These are phyloP conservation scores for Fulica atra DNA, from an alignment of 2,113 vertebrate species.

Conservation along the genomic window DNA sequence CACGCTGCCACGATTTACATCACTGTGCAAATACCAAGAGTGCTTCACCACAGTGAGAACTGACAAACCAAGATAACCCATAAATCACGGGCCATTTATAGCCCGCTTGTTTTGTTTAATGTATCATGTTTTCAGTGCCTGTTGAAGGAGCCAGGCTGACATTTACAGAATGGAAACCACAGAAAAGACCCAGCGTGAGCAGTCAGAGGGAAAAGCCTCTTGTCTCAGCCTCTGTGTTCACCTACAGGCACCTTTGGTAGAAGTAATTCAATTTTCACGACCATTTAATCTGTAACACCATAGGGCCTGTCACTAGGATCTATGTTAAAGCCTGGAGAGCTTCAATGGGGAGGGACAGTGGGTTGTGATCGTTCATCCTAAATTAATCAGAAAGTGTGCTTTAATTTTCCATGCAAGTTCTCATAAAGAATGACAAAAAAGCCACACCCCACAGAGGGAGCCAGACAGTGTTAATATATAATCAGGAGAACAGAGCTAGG, in stretches of 20 bases:
- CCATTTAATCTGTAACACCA: not conserved
- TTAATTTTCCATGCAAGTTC: constrained; percentile 6
- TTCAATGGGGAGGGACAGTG: not conserved
- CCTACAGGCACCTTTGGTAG: not conserved
- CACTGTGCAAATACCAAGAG: not conserved
- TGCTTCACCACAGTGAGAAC: not conserved
- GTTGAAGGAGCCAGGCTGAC: not conserved
- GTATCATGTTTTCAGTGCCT: not conserved
- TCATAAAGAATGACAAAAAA: not conserved
- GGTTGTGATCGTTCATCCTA: not conserved
- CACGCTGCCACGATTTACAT: not conserved
- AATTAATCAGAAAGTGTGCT: not conserved
- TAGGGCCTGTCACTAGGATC: not conserved
- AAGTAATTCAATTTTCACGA: not conserved
- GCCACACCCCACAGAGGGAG: constrained; percentile 2
- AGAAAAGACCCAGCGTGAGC: not conserved
- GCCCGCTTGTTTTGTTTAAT: not conserved
- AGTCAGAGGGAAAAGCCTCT: not conserved
- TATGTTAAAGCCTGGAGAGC: not conserved
- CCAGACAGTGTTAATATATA: constrained; percentile 22
- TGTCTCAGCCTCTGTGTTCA: not conserved
- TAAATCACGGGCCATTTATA: not conserved
- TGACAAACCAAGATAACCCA: not conserved
- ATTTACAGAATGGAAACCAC: not conserved
- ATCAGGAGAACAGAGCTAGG: not conserved